Evolutionary conservation across 1,140 invertebrate genomes (phyloP).

Genomic region (Amyelois transitella): DNA sequence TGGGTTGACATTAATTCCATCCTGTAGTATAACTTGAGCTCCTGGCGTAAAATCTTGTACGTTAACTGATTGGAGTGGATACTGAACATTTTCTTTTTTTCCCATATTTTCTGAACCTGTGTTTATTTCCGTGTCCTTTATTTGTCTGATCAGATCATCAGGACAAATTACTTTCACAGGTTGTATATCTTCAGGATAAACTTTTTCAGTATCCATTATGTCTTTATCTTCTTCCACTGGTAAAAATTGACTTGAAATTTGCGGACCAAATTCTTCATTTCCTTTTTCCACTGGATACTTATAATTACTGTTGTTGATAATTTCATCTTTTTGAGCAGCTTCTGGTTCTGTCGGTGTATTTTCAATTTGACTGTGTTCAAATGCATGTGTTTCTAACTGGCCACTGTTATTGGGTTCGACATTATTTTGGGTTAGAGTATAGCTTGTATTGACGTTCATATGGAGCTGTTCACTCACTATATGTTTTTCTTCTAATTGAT

Average conservation of each 20-base stretch:
- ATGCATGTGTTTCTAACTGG: neutral
- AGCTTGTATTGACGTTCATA: neutral
- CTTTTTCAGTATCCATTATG: neutral
- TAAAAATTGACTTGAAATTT: neutral
- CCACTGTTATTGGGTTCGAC: neutral
- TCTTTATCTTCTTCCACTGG: neutral
- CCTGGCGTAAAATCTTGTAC: slow-evolving; percentile 17
- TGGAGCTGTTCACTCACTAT: neutral
- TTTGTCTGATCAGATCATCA: neutral
- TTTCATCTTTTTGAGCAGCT: neutral
- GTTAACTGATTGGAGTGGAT: slow-evolving; percentile 18
- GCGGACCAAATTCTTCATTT: neutral
- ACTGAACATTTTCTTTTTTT: slow-evolving; percentile 4
- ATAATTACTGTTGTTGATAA: neutral
- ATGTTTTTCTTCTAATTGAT: neutral
- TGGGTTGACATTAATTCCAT: slow-evolving; percentile 16
- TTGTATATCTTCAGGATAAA: neutral
- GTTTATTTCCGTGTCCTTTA: neutral
- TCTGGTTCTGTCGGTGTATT: neutral
- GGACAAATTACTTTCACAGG: neutral
- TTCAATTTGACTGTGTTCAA: neutral
- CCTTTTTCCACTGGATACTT: neutral
- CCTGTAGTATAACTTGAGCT: slow-evolving; percentile 4
- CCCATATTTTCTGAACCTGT: neutral
- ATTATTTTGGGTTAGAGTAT: neutral